phyloP scores from a whole-genome alignment of 2,797 vertebrate genomes.

The Podarcis lilfordi region DNA sequence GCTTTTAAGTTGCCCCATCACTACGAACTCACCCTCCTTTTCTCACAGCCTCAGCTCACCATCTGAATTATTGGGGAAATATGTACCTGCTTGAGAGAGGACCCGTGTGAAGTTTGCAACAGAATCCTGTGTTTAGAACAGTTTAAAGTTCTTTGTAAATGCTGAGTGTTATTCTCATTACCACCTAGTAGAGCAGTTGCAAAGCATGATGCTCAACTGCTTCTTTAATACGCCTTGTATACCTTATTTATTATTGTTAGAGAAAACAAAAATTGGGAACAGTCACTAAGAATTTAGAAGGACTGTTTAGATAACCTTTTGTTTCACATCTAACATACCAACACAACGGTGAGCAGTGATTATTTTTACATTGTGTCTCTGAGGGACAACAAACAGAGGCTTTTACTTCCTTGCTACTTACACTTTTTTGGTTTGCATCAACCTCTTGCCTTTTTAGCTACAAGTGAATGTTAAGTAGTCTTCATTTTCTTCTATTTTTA shows the following conservation, averaged over 20 bases:
- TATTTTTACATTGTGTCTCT: background rate
- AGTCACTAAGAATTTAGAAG: background rate
- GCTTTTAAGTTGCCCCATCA: too few relatives aligned
- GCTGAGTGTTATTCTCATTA: background rate
- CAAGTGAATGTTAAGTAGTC: rapidly evolving
- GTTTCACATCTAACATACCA: background rate
- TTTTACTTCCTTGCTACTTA: background rate
- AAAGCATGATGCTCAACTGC: background rate
- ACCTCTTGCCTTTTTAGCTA: background rate
- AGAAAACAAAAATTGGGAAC: background rate
- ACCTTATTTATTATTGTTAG: background rate
- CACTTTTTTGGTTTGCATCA: background rate
- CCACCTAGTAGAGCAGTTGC: background rate
- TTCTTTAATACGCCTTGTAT: background rate
- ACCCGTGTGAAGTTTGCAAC: background rate
- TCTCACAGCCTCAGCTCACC: background rate
- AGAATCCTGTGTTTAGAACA: background rate
- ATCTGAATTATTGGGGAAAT: background rate
- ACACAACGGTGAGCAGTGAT: background rate
- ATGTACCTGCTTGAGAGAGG: background rate
- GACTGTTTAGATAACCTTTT: background rate
- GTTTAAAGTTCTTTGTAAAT: background rate
- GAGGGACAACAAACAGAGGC: background rate
- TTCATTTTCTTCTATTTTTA: rapidly evolving
- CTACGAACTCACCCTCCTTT: background rate